Base-by-base conservation (phyloP, 2,888 invertebrate genomes). In the Napeogenes sylphis region DNA sequence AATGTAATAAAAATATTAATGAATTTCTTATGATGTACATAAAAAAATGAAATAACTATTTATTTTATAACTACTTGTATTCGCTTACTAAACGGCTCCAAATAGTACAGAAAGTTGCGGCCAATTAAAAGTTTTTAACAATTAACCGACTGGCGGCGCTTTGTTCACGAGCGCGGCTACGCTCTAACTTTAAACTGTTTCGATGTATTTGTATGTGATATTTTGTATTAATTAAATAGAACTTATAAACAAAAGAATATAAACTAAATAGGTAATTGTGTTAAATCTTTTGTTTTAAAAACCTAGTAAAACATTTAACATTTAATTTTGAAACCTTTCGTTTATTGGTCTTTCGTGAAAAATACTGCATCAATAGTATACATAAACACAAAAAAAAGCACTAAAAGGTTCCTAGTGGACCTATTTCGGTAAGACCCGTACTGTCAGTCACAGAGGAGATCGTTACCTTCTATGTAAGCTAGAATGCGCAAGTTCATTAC, bases 71-170 rank as follows among this genome's bases (percentile, higher is more conserved):
- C 6, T 30, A 30, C 2, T 30, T 30, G 53, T 46, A 33, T 13
- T 14, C 65, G 61, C 62, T 3, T 3, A 6, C n/a, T 62, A 55
- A 30, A 8, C 67, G 56, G 68, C 69, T 58, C 61, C 33, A 61
- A 54, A 55, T 38, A 57, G 13, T 61, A 54, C 64, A 65, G 58
- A 61, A 70, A 57, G 69, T 71, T 71, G 67, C 63, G 66, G 70
- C 70, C 72, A 75, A 75, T 75, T 74, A 72, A 75, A 75, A 75
- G 73, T 75, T 75, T 71, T 71, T 70, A 73, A 73, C 72, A 70
- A 72, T 72, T 70, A 71, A 70, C 70, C 70, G 64, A 69, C 30
- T 68, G 68, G 65, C 62, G 70, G 68, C 70, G 70, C 63, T 62
- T 61, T 68, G 68, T 63, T 63, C 59, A 46, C 42, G 59, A 55